phyloP scores from a whole-genome alignment of 2,113 vertebrate genomes.

The Taxidea taxus region DNA sequence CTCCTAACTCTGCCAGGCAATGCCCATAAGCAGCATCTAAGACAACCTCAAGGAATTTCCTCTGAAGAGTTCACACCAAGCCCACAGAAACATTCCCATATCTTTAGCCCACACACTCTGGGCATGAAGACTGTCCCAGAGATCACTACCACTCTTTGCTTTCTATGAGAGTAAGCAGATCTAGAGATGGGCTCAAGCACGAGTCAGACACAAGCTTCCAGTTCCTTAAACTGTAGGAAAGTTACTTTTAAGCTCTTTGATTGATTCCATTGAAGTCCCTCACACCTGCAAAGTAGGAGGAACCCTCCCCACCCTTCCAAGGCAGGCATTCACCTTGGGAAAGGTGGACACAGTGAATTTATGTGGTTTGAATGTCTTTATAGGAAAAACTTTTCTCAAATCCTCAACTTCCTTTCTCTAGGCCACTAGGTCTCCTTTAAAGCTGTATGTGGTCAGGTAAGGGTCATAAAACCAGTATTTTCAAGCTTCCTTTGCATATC shows the following conservation, averaged over 20 bases:
- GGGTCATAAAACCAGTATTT: background rate
- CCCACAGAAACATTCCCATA: background rate
- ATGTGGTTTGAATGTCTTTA: background rate
- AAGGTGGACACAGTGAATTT: background rate
- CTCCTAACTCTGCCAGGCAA: background rate
- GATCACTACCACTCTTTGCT: background rate
- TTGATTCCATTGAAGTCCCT: background rate
- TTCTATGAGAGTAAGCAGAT: background rate
- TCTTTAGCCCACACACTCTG: background rate
- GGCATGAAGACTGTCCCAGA: background rate
- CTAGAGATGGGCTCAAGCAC: background rate
- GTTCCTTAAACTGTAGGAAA: background rate
- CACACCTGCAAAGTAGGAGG: background rate
- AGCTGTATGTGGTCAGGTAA: background rate
- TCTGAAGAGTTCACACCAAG: background rate
- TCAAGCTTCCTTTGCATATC: background rate
- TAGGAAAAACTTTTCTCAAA: background rate
- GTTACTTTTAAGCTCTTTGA: background rate
- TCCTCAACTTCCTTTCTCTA: background rate
- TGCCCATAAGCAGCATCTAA: background rate
- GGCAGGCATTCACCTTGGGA: background rate
- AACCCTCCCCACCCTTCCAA: background rate
- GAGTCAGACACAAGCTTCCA: background rate
- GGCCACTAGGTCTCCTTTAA: background rate
- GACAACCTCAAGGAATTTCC: background rate